Evolutionary conservation across 1,140 invertebrate genomes (phyloP).

Genomic region (Asobara japonica): DNA sequence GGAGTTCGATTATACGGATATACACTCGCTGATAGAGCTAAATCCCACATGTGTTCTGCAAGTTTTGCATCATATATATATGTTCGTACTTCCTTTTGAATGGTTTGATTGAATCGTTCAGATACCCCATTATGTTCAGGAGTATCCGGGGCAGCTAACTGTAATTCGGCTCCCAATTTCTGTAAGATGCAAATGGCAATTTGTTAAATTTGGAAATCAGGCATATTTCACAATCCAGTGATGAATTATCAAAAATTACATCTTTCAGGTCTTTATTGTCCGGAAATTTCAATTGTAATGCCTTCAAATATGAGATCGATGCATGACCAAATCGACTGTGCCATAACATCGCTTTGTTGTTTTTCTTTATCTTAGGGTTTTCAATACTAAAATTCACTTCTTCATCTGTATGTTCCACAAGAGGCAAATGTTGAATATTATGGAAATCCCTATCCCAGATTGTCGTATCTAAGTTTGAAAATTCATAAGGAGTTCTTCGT

Average conservation of each 20-base stretch:
- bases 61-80: neutral
- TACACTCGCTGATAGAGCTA: neutral
- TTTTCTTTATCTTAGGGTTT: too few species aligned
- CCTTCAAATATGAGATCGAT: neutral
- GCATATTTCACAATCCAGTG: conserved; percentile 39
- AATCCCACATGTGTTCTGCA: neutral
- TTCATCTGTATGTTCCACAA: too few species aligned
- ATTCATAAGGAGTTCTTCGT: too few species aligned
- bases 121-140: neutral
- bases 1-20: neutral
- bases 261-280: neutral
- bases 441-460: too few species aligned
- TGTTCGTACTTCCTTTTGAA: neutral
- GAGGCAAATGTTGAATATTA: too few species aligned
- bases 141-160: neutral
- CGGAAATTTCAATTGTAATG: neutral
- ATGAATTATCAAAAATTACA: conserved; percentile 9
- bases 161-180: neutral
- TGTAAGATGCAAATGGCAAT: conserved; percentile 32
- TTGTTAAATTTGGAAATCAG: conserved; percentile 36
- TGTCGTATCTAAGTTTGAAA: too few species aligned
- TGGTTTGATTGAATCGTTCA: neutral
- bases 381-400: too few species aligned
- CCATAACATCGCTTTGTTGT: neutral
- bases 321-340: neutral